Base-by-base conservation (phyloP, 2,797 vertebrate species). In the Leptatherina wallacei region DNA sequence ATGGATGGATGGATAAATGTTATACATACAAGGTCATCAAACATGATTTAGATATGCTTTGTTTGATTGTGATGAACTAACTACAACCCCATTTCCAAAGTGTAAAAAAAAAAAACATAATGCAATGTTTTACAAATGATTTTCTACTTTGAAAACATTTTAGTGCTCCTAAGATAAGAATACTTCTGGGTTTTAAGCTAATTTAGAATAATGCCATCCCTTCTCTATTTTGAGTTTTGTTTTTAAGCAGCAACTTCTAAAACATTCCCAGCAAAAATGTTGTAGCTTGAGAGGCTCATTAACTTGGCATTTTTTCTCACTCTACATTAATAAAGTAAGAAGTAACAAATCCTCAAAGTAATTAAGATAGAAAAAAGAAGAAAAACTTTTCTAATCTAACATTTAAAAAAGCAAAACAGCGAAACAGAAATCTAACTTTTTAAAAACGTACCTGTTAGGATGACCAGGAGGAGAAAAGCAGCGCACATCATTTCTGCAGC, bases 361-460 rank as follows among this genome's bases (percentile, higher is more conserved):
- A 69, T 36, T 20, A 35, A 61, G 38, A 42, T 29, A 3, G 14
- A 16, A 29, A 51, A 2, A 14, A 1, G 0, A 22, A 29, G 0
- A 12, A 30, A 44, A 42, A 52, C 27, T 36, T 22, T 30, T 2
- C 10, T 58, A 27, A 1, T 29, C 24, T 10, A 27, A 5, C 38
- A 16, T 14, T 2, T 6, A 13, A 18, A n/a, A 44, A 32, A 14
- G 27, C 12, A 10, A 16, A 56, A 20, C 20, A 58, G 1, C 1
- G 16, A 32, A 33, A 29, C 0, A 8, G 4, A 44, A 44, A 71
- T 32, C 5, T n/a, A 60, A 44, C 1, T 18, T 27, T 36, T 24
- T 8, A 60, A 22, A 75, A 40, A 78, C 87, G 83, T 75, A 91
- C 92, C 88, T 71, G 85, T 69, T 38, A 87, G 69, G 81, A 80